Evolutionary conservation across 2,888 invertebrate genomes (phyloP).

Genomic region (Yponomeuta plumbellus): DNA sequence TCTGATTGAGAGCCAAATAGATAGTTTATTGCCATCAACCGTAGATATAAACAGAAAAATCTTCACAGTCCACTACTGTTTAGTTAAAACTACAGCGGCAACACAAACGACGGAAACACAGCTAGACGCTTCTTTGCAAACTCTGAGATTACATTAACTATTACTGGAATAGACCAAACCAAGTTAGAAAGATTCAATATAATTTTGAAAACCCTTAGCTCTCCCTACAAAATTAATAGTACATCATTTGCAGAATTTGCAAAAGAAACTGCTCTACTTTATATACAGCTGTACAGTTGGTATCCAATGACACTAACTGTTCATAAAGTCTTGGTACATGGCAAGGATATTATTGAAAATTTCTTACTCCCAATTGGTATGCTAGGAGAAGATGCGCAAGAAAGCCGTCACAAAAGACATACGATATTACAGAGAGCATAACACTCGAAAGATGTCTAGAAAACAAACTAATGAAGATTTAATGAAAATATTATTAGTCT

Average conservation of each 20-base stretch:
- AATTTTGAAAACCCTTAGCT: slow-evolving; percentile 17
- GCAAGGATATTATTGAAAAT: slow-evolving; percentile 25
- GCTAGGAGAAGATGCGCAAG: slow-evolving; percentile 27
- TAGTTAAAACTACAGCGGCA: not conserved
- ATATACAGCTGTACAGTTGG: slow-evolving; percentile 30
- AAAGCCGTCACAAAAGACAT: slow-evolving; percentile 22
- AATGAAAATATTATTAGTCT: no score
- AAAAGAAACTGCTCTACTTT: slow-evolving; percentile 17
- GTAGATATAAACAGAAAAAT: no score
- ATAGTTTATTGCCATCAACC: not conserved
- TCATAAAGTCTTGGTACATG: slow-evolving; percentile 31
- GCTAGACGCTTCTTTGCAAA: slow-evolving; percentile 16
- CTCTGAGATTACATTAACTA: slow-evolving; percentile 9
- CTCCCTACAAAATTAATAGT: not conserved
- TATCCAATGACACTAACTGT: slow-evolving; percentile 31
- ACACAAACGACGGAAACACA: slow-evolving; percentile 18
- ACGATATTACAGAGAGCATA: slow-evolving; percentile 9
- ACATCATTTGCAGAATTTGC: slow-evolving; percentile 6
- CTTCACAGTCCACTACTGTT: no score
- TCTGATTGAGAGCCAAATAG: no score
- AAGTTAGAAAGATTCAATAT: slow-evolving; percentile 14
- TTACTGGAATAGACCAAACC: slow-evolving; percentile 6
- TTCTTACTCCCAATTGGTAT: slow-evolving; percentile 30
- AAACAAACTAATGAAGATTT: not conserved
- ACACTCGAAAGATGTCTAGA: slow-evolving; percentile 4